Percentiles rank a stretch among this genome's conserved stretches.
Conservation (phyloP, 2,113 vertebrate species). For the Catharus fuscescens region DNA sequence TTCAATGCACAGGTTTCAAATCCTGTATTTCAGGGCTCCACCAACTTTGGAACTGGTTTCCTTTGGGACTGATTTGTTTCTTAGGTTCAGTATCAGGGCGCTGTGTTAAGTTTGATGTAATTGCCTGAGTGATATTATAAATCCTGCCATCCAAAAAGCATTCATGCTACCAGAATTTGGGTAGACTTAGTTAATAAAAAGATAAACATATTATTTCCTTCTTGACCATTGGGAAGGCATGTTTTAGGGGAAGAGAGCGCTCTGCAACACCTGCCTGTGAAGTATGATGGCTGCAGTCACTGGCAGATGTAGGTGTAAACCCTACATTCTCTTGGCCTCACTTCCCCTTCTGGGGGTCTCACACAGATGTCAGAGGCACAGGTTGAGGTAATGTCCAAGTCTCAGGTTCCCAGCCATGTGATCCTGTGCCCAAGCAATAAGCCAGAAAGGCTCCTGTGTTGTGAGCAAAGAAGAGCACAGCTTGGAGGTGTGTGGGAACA, state of each 20-base stretch:
- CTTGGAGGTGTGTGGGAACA: neutral
- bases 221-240: neutral
- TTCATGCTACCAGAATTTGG: neutral
- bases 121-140: neutral
- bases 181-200: neutral
- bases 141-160: neutral
- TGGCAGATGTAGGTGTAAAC: neutral
- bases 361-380: neutral
- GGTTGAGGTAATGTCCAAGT: neutral
- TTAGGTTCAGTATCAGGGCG: neutral
- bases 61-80: neutral
- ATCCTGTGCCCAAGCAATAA: neutral
- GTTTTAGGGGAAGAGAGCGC: neutral
- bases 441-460: neutral
- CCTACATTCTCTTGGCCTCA: neutral
- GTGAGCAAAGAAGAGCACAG: neutral
- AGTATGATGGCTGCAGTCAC: neutral
- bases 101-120: neutral
- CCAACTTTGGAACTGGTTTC: neutral
- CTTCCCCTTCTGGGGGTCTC: neutral
- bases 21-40: neutral
- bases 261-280: neutral
- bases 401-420: accelerated
- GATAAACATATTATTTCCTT: neutral
- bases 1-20: neutral